Evolutionary conservation across 2,888 invertebrate genomes (phyloP).

Genomic region (Caradrina kadenii): DNA sequence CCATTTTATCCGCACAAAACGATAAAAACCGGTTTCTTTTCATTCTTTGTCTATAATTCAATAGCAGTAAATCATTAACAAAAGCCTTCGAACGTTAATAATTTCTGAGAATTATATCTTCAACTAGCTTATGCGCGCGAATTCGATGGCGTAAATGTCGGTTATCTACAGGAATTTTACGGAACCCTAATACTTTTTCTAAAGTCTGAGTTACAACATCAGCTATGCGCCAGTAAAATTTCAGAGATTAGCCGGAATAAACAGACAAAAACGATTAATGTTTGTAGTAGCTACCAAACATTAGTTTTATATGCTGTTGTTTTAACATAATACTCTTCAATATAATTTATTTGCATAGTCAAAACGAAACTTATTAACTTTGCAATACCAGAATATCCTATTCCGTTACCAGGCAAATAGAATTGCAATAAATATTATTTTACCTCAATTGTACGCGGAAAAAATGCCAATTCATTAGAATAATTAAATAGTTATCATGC

Average conservation of each 20-base stretch:
- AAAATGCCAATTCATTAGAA: conserved; percentile 26
- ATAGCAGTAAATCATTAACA: neutral
- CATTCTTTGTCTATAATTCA: neutral
- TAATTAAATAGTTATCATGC: conserved; percentile 4
- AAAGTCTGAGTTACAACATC: no score
- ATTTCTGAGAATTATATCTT: neutral
- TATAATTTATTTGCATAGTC: no score
- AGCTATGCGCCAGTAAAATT: no score
- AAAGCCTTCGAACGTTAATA: conserved; percentile 7
- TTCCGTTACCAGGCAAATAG: neutral
- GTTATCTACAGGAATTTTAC: no score
- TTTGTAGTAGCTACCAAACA: no score
- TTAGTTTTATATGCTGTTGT: no score
- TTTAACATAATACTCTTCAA: no score
- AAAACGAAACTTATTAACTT: neutral
- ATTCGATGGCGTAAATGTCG: no score
- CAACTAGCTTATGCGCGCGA: no score
- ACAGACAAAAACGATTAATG: no score
- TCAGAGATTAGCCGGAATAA: no score
- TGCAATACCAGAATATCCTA: conserved; percentile 2
- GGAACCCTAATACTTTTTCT: no score
- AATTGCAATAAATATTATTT: conserved; percentile 24
- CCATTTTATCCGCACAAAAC: neutral
- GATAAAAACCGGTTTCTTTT: neutral
- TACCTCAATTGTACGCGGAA: conserved; percentile 48